Percentiles rank a stretch among this genome's conserved stretches.
These are phyloP conservation scores for Perizoma flavofasciatum DNA, from an alignment of 2,888 invertebrate species.

Conservation along the genomic window DNA sequence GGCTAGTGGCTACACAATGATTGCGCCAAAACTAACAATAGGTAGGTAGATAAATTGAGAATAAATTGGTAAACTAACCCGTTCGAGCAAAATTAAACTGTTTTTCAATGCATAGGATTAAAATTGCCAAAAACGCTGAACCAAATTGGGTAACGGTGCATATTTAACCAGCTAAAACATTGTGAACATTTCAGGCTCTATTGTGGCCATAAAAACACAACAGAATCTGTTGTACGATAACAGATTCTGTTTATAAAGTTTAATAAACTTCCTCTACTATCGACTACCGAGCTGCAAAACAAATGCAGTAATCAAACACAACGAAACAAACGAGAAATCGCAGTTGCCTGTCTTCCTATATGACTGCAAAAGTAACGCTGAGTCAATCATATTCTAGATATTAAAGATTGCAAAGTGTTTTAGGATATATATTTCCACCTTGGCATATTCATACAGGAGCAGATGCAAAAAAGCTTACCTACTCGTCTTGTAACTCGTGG, in stretches of 20 bases:
- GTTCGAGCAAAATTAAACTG: slow-evolving; percentile 14
- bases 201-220: too few relatives aligned
- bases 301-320: too few relatives aligned
- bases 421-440: background rate
- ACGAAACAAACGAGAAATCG: background rate
- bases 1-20: too few relatives aligned
- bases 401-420: slow-evolving; percentile 6
- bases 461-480: too few relatives aligned
- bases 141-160: slow-evolving; percentile 13
- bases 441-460: background rate
- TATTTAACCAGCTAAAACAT: background rate
- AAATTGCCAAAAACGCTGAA: slow-evolving; percentile 15
- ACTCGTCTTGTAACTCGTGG: too few relatives aligned
- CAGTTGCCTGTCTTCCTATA: slow-evolving; percentile 2
- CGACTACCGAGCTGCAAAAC: too few relatives aligned
- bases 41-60: slow-evolving; percentile 3
- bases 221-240: too few relatives aligned
- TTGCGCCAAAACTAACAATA: too few relatives aligned
- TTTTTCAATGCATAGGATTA: slow-evolving; percentile 18
- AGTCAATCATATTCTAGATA: slow-evolving; percentile 7
- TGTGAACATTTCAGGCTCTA: too few relatives aligned
- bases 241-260: too few relatives aligned
- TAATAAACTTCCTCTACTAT: too few relatives aligned
- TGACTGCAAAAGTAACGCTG: slow-evolving; percentile 3
- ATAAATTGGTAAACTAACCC: slow-evolving; percentile 13